Evolutionary conservation across 2,113 vertebrate species (phyloP).

Genomic region (Pelobates fuscus): DNA sequence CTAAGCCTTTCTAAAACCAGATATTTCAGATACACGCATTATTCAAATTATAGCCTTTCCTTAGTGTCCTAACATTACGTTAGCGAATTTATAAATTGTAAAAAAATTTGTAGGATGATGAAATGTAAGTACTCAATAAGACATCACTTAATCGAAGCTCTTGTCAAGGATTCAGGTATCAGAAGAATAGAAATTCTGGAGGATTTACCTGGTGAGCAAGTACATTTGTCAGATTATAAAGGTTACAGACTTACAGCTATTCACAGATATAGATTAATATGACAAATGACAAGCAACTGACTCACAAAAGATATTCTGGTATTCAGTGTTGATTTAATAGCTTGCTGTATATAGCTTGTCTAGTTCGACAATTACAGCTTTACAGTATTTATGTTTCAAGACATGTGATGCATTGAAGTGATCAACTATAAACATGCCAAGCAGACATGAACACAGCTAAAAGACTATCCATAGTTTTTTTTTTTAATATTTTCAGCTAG

Average conservation of each 20-base stretch:
- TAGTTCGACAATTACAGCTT: not conserved
- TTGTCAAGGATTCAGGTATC: not conserved
- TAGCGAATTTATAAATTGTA: no score
- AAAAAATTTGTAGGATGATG: not conserved
- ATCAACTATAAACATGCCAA: no score
- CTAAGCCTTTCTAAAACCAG: no score
- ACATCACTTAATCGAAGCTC: not conserved
- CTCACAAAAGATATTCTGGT: not conserved
- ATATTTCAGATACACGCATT: no score
- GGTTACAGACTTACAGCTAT: slow-evolving; percentile 2
- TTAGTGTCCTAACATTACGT: no score
- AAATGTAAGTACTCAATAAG: not conserved
- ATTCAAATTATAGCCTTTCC: no score
- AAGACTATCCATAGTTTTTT: no score
- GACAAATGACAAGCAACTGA: not conserved
- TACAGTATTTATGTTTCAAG: not conserved
- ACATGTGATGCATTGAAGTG: not conserved
- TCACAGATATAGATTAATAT: not conserved
- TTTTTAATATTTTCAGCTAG: no score
- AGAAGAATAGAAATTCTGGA: not conserved
- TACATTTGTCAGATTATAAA: not conserved
- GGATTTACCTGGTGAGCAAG: not conserved
- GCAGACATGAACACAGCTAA: no score
- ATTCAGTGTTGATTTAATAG: not conserved
- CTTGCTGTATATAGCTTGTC: not conserved